Percentiles rank a stretch among this genome's conserved stretches.
Conservation (phyloP, 2,888 invertebrate genomes). For the Brenthis hecate region DNA sequence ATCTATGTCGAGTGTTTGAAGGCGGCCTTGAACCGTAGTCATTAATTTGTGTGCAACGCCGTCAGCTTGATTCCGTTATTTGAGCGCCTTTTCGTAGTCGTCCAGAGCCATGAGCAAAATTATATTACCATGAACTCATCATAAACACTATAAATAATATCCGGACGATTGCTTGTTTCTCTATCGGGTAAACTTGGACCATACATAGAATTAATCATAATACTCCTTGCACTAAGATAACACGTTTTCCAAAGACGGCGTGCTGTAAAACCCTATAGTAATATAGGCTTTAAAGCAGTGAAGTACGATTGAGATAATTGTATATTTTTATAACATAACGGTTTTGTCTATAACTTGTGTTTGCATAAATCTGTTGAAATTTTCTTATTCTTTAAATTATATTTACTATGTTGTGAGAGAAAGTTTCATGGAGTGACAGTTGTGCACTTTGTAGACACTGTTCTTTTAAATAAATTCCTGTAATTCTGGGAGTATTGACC, state of each 20-base stretch:
- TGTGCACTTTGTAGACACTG: slow-evolving; percentile 24
- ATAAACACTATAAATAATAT: neutral
- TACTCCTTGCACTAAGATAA: slow-evolving; percentile 30
- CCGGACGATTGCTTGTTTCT: neutral
- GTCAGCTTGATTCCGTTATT: slow-evolving; percentile 72
- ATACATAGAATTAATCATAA: slow-evolving; percentile 31
- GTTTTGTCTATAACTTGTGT: slow-evolving; percentile 22
- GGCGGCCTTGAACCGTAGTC: slow-evolving; percentile 79
- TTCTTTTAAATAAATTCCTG: slow-evolving; percentile 37
- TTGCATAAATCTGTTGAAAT: slow-evolving; percentile 1
- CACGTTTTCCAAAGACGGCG: slow-evolving; percentile 27
- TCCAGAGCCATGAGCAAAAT: slow-evolving; percentile 24
- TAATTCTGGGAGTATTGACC: slow-evolving; percentile 41
- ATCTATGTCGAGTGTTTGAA: slow-evolving; percentile 80
- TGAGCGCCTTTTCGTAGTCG: slow-evolving; percentile 54
- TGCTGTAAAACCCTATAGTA: slow-evolving; percentile 28
- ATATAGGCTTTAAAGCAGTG: slow-evolving; percentile 31
- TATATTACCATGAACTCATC: slow-evolving; percentile 6
- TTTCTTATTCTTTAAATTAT: slow-evolving; percentile 2
- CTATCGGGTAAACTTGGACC: slow-evolving; percentile 19
- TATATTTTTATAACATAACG: slow-evolving; percentile 43
- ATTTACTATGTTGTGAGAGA: slow-evolving; percentile 6
- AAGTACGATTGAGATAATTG: slow-evolving; percentile 39
- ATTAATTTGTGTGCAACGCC: slow-evolving; percentile 80
- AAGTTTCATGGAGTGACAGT: slow-evolving; percentile 29